These are phyloP conservation scores for Australoheros scitulus DNA, from an alignment of 2,113 vertebrate genomes.

Conservation along the genomic window DNA sequence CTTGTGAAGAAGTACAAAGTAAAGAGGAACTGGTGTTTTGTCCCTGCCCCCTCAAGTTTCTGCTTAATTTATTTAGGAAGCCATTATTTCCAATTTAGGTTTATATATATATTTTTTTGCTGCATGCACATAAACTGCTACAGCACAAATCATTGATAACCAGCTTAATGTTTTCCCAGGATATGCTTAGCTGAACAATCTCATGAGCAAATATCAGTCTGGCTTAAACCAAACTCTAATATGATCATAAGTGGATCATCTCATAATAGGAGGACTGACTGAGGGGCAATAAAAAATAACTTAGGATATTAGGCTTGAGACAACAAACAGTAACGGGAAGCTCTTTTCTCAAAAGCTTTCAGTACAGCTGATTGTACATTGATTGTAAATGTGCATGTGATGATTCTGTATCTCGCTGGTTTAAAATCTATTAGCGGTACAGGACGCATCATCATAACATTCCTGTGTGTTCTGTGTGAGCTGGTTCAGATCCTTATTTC, in stretches of 20 bases:
- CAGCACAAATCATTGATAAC: slow-evolving; percentile 14
- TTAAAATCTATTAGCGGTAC: background rate
- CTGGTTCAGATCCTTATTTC: background rate
- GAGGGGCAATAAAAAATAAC: slow-evolving; percentile 48
- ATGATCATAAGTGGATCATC: slow-evolving; percentile 40
- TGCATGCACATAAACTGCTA: background rate
- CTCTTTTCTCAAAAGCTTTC: slow-evolving; percentile 31
- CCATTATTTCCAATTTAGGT: background rate
- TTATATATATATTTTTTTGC: background rate
- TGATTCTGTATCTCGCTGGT: background rate
- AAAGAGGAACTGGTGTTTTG: slow-evolving; percentile 52
- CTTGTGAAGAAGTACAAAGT: slow-evolving; percentile 26
- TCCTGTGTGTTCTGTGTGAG: background rate
- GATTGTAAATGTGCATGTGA: slow-evolving; percentile 14
- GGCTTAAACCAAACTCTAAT: slow-evolving; percentile 31
- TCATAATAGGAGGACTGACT: slow-evolving; percentile 10
- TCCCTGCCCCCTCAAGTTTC: slow-evolving; percentile 28
- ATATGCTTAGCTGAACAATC: slow-evolving; percentile 12
- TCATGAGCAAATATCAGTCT: background rate
- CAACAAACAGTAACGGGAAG: slow-evolving; percentile 35
- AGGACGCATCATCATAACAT: background rate
- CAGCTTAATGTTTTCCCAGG: slow-evolving; percentile 18
- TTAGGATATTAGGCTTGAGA: slow-evolving; percentile 25
- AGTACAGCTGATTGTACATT: slow-evolving; percentile 1
- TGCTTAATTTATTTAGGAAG: background rate